Evolutionary conservation across 2,888 invertebrate species (phyloP), one percentile per base, ranked within the genome.

Genomic region (Ochropacha duplaris): DNA sequence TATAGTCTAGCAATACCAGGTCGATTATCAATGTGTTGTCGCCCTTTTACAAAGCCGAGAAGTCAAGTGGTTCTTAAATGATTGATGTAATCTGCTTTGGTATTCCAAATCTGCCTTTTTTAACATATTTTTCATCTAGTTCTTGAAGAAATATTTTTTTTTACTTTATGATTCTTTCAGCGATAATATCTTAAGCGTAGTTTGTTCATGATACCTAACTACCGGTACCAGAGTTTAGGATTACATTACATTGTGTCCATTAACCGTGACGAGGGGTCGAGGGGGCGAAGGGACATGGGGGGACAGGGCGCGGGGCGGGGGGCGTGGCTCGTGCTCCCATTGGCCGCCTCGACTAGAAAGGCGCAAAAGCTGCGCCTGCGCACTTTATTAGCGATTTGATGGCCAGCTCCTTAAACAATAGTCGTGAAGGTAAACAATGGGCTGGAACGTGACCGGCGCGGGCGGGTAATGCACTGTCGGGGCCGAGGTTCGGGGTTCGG

Each of bases 361-460:
- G 67, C 57, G 59, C 69, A 61, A 57, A 52, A 11, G 22, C 55
- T 56, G 67, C 63, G 65, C 64, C 65, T 61, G 59, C 54, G 67
- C 64, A 68, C 62, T 71, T 71, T 72, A 73, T 66, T 71, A 74
- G 61, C 62, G 54, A 58, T 64, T 61, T 62, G 69, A 67, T 65
- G 73, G 75, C 72, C 75, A 72, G 62, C 75, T 62, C 74, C 69
- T 66, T 63, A 60, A 75, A 75, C 70, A 69, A 75, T 68, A 62
- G 62, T 66, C 60, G 69, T 58, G 70, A 63, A 66, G 61, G 72
- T 70, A 72, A 81, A 84, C 83, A 84, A 85, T 81, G 71, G 72
- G 59, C 58, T 76, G 83, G 72, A 83, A 84, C 80, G 79, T 82
- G 83, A 84, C 75, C 83, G 73, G 59, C 39, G 39, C n/a, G n/a